Evolutionary conservation across 2,113 vertebrate species (phyloP).

Genomic region (Rhadina sibilatrix): DNA sequence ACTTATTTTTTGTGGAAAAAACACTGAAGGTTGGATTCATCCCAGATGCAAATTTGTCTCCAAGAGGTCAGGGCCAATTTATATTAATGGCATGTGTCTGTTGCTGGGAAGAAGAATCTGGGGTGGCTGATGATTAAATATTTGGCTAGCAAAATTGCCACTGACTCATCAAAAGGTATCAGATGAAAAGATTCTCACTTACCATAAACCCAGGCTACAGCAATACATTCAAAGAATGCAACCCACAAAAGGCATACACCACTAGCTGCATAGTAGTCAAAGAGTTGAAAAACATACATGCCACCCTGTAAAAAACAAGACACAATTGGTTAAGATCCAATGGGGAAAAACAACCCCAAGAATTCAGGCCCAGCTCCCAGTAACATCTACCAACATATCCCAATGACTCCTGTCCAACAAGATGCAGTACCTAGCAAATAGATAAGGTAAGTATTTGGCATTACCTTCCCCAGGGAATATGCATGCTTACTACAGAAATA

Average conservation of each 20-base stretch:
- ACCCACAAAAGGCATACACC: slow-evolving; percentile 99
- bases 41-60: slow-evolving; percentile 21
- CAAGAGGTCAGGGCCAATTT: background rate
- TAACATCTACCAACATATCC: background rate
- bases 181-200: slow-evolving; percentile 64
- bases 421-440: background rate
- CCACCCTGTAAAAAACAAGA: slow-evolving; percentile 83
- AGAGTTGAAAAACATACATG: slow-evolving; percentile 99
- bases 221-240: slow-evolving; percentile 99
- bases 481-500: slow-evolving; percentile 8
- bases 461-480: background rate
- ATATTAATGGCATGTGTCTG: background rate
- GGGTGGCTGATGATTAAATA: background rate
- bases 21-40: background rate
- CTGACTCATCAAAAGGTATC: background rate
- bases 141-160: background rate
- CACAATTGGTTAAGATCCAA: background rate
- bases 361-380: background rate
- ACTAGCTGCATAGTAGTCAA: slow-evolving; percentile 99
- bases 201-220: slow-evolving; percentile 99
- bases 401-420: background rate
- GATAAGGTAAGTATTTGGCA: slow-evolving; percentile 15
- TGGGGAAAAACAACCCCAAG: background rate
- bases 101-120: slow-evolving; percentile 18
- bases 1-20: slow-evolving; percentile 24